Conservation (phyloP, 2,113 vertebrate genomes). For the Myotis lucifugus region DNA sequence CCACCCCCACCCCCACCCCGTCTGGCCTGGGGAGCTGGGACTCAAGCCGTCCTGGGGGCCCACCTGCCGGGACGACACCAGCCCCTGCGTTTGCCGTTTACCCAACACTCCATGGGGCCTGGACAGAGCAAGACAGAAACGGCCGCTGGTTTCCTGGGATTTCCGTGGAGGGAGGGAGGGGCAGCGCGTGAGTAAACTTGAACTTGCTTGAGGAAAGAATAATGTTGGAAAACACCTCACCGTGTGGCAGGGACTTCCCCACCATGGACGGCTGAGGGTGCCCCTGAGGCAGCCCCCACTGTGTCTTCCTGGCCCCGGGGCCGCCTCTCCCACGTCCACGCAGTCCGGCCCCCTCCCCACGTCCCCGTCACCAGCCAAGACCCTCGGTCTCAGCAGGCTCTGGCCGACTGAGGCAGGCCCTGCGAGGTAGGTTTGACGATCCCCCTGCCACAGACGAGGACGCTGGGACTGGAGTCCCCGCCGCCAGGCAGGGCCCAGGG, state of each 20-base stretch:
- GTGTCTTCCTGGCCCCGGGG: neutral
- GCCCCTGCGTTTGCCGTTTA: neutral
- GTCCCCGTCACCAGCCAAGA: neutral
- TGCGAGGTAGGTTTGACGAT: too few species aligned
- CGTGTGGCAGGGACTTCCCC: too few species aligned
- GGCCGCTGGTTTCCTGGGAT: neutral
- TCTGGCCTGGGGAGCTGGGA: neutral
- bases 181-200: neutral
- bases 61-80: neutral
- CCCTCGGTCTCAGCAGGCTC: neutral
- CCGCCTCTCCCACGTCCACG: neutral
- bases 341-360: neutral
- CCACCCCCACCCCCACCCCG: rapidly evolving
- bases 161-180: neutral
- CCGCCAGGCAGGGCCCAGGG: neutral
- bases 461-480: neutral
- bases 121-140: neutral
- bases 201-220: neutral
- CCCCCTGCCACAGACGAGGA: neutral
- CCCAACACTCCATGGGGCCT: neutral
- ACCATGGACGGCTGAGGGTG: neutral
- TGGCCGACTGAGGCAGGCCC: neutral
- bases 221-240: neutral
- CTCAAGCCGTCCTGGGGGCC: rapidly evolving
- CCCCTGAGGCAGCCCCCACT: neutral